Conservation (phyloP, 2,888 invertebrate species). For the Tipula confusa region DNA sequence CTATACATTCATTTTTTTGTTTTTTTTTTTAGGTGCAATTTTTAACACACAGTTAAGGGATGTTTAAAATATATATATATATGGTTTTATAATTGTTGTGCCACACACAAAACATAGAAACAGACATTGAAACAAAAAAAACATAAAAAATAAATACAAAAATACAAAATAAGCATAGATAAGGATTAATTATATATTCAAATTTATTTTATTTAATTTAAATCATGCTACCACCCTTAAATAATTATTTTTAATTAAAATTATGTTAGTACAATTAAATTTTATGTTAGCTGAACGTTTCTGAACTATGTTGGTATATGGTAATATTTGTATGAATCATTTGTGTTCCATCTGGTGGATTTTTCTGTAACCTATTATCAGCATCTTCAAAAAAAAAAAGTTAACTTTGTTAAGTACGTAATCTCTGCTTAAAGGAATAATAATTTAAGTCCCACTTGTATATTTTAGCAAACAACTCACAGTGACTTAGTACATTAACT, state of each 20-base stretch:
- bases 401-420: too few species aligned
- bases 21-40: not conserved
- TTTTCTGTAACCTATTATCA: too few species aligned
- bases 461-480: too few species aligned
- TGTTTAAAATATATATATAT: constrained; percentile 35
- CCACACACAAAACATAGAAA: constrained; percentile 29
- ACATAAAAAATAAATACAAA: constrained; percentile 14
- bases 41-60: constrained; percentile 36
- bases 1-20: constrained; percentile 16
- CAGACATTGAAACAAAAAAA: constrained; percentile 31
- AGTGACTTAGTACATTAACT: too few species aligned
- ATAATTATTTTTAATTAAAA: not conserved
- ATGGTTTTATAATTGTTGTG: not conserved
- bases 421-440: too few species aligned
- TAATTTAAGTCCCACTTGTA: too few species aligned
- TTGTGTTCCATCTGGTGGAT: too few species aligned
- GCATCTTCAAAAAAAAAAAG: too few species aligned
- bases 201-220: constrained; percentile 4
- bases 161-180: not conserved
- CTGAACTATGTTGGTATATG: not conserved
- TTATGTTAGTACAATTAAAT: not conserved
- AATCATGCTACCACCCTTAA: not conserved
- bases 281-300: not conserved
- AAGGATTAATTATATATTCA: not conserved
- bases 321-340: not conserved